Evolutionary conservation across 2,113 vertebrate species (phyloP), one percentile per base, ranked within the genome.

Genomic region (Hymenochirus boettgeri): DNA sequence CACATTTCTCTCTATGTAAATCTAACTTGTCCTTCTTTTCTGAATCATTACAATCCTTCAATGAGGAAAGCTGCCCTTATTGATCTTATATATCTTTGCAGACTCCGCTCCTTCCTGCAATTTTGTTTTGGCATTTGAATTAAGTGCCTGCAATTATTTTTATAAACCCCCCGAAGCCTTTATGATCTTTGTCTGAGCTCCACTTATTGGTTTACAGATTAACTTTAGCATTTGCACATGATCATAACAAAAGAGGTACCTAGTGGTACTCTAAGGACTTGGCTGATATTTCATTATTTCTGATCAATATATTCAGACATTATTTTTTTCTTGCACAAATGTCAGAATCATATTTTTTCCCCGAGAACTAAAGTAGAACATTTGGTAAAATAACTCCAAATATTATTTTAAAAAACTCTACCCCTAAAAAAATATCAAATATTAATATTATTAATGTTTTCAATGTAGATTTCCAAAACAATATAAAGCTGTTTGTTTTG

Each of bases 81-180:
- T 73, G 81, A 79, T 81, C 81, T 78, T 76, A 71, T 74, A 83
- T 81, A 79, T 75, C 1, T 75, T 73, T 77, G 79, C 39, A 23
- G 69, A 70, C 21, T 74, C 70, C 61, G 73, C 61, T 65, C 64
- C 66, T 76, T 71, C 69, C 59, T 70, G 42, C 63, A 69, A 75
- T 80, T 80, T 72, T 65, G 47, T 65, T 75, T 62, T 82, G 80
- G 78, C 76, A 77, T 82, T 79, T 76, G 72, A 71, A 77, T 80
- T 76, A 79, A 76, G 74, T 48, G 60, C 58, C 64, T 61, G 72
- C 57, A 55, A 62, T n/a, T 72, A 69, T 74, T 74, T 75, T 66
- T 74, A 70, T 74, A 80, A 79, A 21, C n/a, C n/a, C n/a, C 72
- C 71, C 53, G 39, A 37, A 56, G 78, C 71, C 73, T 62, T 0